Base-by-base conservation (phyloP, 2,888 invertebrate species). In the Platypus cylindrus region DNA sequence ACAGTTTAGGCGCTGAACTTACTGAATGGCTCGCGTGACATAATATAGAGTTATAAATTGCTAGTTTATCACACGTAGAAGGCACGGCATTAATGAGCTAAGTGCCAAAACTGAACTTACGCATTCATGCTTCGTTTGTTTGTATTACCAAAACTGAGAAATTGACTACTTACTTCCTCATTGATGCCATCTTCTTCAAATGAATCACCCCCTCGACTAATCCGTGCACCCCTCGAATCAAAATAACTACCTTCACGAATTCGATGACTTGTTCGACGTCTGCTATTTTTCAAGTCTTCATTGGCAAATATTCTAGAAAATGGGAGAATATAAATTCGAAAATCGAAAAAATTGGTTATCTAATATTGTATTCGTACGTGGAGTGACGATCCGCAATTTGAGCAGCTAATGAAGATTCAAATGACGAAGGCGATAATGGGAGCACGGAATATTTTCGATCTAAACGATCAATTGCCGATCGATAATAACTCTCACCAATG, bases 401-500 rank as follows among this genome's bases (percentile, higher is more conserved):
- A 20, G 44, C 44, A 12, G 56, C 47, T 3, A 31, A 22, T 13
- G 55, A 31, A 1, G 31, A 23, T 5, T 43, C 40, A 26, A 53
- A 46, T 16, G 54, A 51, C 24, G 52, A 51, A 8, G 60, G 58
- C 17, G 59, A 53, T 52, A 57, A 42, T 5, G 68, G 66, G 37
- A 70, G 63, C 34, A 66, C 66, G 42, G 67, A 66, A 53, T 71
- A 70, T 61, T 82, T 83, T 45, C 77, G 72, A 56, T 84, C 82
- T 46, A 84, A 62, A 38, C 77, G 70, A 56, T 83, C 81, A 29
- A 84, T 63, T 45, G 82, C 76, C 8, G 81, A 74, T 48, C 75
- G 76, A 67, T 86, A 86, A 59, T 83, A 82, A 52, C 78, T 80
- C 62, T 85, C 80, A 36, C 84, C 84, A 56, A 81, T 78, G 63